These are phyloP conservation scores for Macaria notata DNA, from an alignment of 2,888 invertebrate genomes.

Conservation along the genomic window DNA sequence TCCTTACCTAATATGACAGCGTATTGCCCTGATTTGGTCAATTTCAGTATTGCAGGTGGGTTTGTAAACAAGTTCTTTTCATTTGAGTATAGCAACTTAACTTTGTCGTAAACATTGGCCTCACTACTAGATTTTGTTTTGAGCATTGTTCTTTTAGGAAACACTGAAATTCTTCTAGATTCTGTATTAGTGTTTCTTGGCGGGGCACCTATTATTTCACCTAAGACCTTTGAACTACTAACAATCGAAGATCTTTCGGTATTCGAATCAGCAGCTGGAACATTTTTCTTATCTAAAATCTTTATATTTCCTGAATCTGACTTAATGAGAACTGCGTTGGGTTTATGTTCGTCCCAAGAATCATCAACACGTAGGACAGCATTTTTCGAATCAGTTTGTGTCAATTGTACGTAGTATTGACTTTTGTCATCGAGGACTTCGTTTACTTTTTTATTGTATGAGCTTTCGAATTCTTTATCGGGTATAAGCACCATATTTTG, in stretches of 20 bases:
- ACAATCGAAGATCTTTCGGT: slow-evolving; percentile 1
- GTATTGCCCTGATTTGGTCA: slow-evolving; percentile 51
- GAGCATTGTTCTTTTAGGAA: not conserved
- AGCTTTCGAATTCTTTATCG: slow-evolving; percentile 64
- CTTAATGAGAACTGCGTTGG: slow-evolving; percentile 51
- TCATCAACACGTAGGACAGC: slow-evolving; percentile 47
- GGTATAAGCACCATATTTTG: slow-evolving; percentile 53
- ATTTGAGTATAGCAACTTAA: slow-evolving; percentile 37
- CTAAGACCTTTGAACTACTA: slow-evolving; percentile 32
- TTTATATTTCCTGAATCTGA: slow-evolving; percentile 53
- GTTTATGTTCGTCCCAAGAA: slow-evolving; percentile 17
- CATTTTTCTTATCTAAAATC: slow-evolving; percentile 32
- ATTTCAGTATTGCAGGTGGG: slow-evolving; percentile 41
- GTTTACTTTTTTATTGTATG: slow-evolving; percentile 41
- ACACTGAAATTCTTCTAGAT: too few relatives aligned
- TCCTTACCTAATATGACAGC: slow-evolving; percentile 51
- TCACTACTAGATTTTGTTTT: slow-evolving; percentile 47
- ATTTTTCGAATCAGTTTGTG: slow-evolving; percentile 46
- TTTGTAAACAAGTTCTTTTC: slow-evolving; percentile 33
- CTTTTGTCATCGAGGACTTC: slow-evolving; percentile 36
- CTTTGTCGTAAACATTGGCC: slow-evolving; percentile 42
- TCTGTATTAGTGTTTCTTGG: slow-evolving; percentile 20
- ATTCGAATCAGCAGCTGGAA: not conserved
- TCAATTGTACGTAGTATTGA: slow-evolving; percentile 43
- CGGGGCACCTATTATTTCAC: slow-evolving; percentile 37